Evolutionary conservation across 2,113 vertebrate species (phyloP).

Genomic region (Gadus chalcogrammus): DNA sequence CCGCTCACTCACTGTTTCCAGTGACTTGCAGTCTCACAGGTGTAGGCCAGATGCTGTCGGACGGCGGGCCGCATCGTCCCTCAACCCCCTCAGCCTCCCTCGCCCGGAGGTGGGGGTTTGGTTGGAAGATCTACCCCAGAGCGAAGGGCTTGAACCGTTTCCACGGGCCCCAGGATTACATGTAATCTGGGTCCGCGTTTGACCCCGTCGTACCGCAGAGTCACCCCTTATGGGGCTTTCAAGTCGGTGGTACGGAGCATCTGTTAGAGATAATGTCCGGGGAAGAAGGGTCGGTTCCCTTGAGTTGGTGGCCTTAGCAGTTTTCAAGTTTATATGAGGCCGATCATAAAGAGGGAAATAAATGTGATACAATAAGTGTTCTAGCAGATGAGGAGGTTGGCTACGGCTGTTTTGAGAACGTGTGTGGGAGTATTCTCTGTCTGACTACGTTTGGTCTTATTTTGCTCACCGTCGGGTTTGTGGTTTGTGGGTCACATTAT

Average conservation of each 20-base stretch:
- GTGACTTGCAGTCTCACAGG: conserved; percentile 62
- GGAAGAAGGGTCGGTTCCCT: too few species aligned
- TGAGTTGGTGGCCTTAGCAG: too few species aligned
- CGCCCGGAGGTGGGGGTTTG: background rate
- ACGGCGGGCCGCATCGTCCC: conserved; percentile 40
- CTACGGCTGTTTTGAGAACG: too few species aligned
- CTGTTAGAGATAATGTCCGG: conserved; percentile 2
- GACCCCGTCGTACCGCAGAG: conserved; percentile 32
- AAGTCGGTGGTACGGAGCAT: conserved; percentile 43
- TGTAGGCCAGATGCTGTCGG: conserved; percentile 70
- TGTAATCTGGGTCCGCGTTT: conserved; percentile 24
- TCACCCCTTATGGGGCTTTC: conserved; percentile 26
- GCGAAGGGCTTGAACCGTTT: conserved; percentile 29
- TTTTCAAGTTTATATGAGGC: too few species aligned
- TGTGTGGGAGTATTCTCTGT: too few species aligned
- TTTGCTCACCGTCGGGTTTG: too few species aligned
- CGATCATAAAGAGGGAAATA: too few species aligned
- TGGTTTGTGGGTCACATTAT: too few species aligned
- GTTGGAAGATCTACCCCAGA: conserved; percentile 27
- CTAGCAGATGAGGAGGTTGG: too few species aligned
- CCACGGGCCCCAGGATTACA: conserved; percentile 41
- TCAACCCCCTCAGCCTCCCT: conserved; percentile 18
- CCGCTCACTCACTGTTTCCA: conserved; percentile 24
- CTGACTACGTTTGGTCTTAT: too few species aligned
- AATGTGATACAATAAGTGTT: too few species aligned